phyloP scores from a whole-genome alignment of 35 echinoderm and acorn worm genomes.

The Lytechinus variegatus region DNA sequence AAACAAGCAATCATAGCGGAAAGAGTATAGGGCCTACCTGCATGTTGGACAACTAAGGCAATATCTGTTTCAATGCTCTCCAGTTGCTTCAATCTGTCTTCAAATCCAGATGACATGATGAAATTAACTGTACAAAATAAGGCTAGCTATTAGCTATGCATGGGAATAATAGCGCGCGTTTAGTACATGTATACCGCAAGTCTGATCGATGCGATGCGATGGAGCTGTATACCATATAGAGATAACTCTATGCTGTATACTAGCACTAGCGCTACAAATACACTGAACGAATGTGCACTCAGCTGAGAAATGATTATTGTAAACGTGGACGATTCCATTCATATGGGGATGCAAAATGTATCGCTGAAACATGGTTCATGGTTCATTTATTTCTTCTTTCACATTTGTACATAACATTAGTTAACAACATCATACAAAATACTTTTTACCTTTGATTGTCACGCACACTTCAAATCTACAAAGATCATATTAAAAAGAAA shows the following conservation, averaged over 20 bases:
- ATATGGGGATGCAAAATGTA: not conserved
- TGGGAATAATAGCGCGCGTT: not conserved
- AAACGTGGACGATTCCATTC: constrained; percentile 18
- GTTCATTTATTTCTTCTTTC: too few relatives aligned
- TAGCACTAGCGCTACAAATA: not conserved
- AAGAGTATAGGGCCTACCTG: constrained; percentile 53
- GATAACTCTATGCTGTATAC: not conserved
- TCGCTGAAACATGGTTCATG: too few relatives aligned
- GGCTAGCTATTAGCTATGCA: too few relatives aligned
- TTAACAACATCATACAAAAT: too few relatives aligned
- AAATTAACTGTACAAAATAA: too few relatives aligned
- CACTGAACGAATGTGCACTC: not conserved
- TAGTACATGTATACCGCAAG: too few relatives aligned
- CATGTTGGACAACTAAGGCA: constrained; percentile 71
- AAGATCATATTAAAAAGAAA: too few relatives aligned
- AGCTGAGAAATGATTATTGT: not conserved
- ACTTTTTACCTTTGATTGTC: too few relatives aligned
- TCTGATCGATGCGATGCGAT: too few relatives aligned
- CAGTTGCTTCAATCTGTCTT: constrained; percentile 76
- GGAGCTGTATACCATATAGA: not conserved
- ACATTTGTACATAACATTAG: too few relatives aligned
- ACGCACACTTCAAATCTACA: too few relatives aligned
- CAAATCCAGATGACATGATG: constrained; percentile 66
- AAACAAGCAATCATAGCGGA: too few relatives aligned
- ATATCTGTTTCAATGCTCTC: constrained; percentile 79